phyloP scores from a whole-genome alignment of 2,797 vertebrate genomes.

The Choloepus didactylus region DNA sequence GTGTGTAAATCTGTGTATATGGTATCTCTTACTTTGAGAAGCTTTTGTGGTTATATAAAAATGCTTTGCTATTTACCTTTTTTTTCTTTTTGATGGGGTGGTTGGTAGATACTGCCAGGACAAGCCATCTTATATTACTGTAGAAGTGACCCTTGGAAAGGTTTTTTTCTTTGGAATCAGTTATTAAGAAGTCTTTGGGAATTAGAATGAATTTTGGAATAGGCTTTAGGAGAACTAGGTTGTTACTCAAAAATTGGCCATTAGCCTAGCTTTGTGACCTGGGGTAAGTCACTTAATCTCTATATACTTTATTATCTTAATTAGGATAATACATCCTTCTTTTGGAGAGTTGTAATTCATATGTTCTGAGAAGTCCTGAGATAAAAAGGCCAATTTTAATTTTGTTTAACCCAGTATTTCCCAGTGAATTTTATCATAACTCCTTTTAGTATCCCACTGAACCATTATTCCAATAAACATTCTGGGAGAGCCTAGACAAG shows the following conservation, averaged over 20 bases:
- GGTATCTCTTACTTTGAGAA: conserved; percentile 19
- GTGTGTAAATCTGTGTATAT: neutral
- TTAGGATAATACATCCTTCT: neutral
- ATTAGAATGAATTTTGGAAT: conserved; percentile 16
- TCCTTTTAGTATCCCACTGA: conserved; percentile 12
- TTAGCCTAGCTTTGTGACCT: conserved; percentile 49
- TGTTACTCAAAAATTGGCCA: conserved; percentile 32
- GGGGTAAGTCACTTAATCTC: conserved; percentile 24
- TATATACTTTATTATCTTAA: neutral
- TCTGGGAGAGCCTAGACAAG: neutral
- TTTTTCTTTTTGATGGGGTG: neutral
- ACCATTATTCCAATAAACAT: conserved; percentile 26
- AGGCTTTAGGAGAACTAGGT: conserved; percentile 27
- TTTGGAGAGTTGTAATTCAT: conserved; percentile 18
- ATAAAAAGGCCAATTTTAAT: conserved; percentile 50
- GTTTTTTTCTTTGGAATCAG: neutral
- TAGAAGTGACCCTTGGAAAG: conserved; percentile 21
- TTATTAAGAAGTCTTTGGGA: neutral
- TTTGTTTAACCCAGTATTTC: conserved; percentile 40
- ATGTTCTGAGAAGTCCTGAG: conserved; percentile 10
- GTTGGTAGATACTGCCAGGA: conserved; percentile 30
- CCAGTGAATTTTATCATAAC: neutral
- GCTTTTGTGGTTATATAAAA: conserved; percentile 51
- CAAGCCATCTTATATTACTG: neutral
- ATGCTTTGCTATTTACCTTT: conserved; percentile 29